Conservation (phyloP, 2,113 vertebrate genomes). For the Channa argus region DNA sequence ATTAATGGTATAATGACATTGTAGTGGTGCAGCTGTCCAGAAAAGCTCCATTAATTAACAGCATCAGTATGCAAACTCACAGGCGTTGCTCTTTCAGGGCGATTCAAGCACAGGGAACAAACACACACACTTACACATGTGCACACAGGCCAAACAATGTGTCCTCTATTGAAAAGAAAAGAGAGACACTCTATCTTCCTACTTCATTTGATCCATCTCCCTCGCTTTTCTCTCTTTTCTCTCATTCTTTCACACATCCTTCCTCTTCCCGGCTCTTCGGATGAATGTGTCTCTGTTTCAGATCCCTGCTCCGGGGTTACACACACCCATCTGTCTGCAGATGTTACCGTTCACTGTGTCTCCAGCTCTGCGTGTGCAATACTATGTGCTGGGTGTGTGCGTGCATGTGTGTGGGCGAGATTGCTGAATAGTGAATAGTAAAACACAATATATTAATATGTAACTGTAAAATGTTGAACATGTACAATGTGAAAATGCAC, state of each 20-base stretch:
- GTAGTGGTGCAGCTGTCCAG: constrained; percentile 70
- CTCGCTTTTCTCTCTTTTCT: constrained; percentile 68
- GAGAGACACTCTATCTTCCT: constrained; percentile 79
- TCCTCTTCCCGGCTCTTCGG: constrained; percentile 73
- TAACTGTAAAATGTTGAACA: constrained; percentile 27
- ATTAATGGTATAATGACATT: constrained; percentile 76
- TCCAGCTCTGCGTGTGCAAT: constrained; percentile 20
- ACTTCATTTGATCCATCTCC: constrained; percentile 81
- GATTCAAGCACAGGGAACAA: constrained; percentile 50
- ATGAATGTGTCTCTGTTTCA: constrained; percentile 84
- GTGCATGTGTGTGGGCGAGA: constrained; percentile 38
- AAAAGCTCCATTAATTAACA: constrained; percentile 76
- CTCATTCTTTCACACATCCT: constrained; percentile 79
- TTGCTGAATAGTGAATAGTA: constrained; percentile 59
- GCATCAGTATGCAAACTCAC: constrained; percentile 80
- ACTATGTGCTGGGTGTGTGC: constrained; percentile 14
- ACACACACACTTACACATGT: constrained; percentile 62
- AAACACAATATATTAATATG: not conserved
- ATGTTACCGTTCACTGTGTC: constrained; percentile 75
- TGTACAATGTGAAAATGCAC: constrained; percentile 15
- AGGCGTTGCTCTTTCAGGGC: constrained; percentile 53
- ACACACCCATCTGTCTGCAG: constrained; percentile 82
- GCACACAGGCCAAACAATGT: constrained; percentile 77
- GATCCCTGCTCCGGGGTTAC: constrained; percentile 75
- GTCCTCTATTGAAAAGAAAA: constrained; percentile 79